Conservation (phyloP, 1,140 invertebrate genomes). For the Macrobrachium rosenbergii region DNA sequence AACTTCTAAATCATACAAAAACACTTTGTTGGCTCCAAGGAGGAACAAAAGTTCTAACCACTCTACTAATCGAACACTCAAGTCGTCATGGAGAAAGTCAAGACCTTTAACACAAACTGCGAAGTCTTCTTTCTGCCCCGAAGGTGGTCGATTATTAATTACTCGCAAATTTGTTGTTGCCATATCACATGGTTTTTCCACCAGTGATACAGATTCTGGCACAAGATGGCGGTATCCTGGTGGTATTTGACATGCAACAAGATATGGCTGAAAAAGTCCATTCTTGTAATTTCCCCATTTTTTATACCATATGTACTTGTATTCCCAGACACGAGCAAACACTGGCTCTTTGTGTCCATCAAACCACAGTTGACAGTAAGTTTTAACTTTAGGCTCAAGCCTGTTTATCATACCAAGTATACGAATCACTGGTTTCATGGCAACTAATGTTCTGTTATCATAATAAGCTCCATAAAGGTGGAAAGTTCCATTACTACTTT, state of each 20-base stretch:
- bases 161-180: conserved; percentile 88
- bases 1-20: conserved; percentile 91
- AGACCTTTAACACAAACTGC: conserved; percentile 95
- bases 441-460: conserved; percentile 82
- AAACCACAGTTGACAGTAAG: conserved; percentile 92
- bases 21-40: conserved; percentile 92
- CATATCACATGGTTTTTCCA: conserved; percentile 86
- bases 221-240: conserved; percentile 72
- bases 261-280: conserved; percentile 90
- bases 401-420: conserved; percentile 93
- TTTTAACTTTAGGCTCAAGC: conserved; percentile 85
- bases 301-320: conserved; percentile 94
- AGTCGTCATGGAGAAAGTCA: conserved; percentile 91
- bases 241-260: conserved; percentile 89
- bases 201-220: conserved; percentile 87
- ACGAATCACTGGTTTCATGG: conserved; percentile 83
- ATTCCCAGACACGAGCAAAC: conserved; percentile 83
- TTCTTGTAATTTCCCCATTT: conserved; percentile 96
- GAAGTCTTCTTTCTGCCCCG: conserved; percentile 80
- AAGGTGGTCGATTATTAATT: conserved; percentile 80
- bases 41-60: conserved; percentile 92
- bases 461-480: conserved; percentile 92
- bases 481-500: conserved; percentile 86
- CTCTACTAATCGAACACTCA: conserved; percentile 89
- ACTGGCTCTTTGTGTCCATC: conserved; percentile 85